A percentile compares a stretch with the other conserved stretches of the same genome.
These are phyloP conservation scores for Tiliacea aurago DNA, from an alignment of 2,888 invertebrate genomes.

Conservation along the genomic window DNA sequence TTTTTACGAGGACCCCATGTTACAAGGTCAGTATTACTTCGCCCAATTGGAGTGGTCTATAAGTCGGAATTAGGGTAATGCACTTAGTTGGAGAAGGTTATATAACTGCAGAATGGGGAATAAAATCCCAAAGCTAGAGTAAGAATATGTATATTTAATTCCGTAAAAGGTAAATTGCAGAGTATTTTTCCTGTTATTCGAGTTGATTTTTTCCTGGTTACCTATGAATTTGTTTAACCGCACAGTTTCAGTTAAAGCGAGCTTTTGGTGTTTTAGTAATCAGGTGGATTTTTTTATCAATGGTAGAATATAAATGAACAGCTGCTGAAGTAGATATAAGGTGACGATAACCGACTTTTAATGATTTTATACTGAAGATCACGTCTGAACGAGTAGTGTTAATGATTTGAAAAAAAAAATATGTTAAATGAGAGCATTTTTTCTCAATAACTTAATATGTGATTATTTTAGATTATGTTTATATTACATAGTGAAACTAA, in stretches of 20 bases:
- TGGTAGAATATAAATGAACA: not conserved
- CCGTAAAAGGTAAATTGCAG: not conserved
- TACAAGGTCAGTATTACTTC: conserved; percentile 45
- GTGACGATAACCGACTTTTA: too few species aligned
- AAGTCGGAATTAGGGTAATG: conserved; percentile 44
- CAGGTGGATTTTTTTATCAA: too few species aligned
- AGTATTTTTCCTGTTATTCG: not conserved
- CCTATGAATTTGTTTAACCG: not conserved
- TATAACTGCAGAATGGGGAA: conserved; percentile 1
- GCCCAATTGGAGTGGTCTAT: conserved; percentile 39
- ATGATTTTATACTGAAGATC: too few species aligned
- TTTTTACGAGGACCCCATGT: conserved; percentile 53
- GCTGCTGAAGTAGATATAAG: not conserved
- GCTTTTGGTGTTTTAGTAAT: not conserved
- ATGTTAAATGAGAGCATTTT: too few species aligned
- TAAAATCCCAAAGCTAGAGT: conserved; percentile 33
- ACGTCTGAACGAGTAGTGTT: too few species aligned
- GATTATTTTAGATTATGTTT: too few species aligned
- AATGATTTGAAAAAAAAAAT: too few species aligned
- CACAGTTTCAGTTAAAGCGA: not conserved
- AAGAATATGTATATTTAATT: conserved; percentile 24
- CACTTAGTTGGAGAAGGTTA: conserved; percentile 25
- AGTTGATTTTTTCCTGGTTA: not conserved
- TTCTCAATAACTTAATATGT: too few species aligned
- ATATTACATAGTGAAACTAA: too few species aligned